Conservation (phyloP, 2,113 vertebrate species). For the Coreoperca whiteheadi region DNA sequence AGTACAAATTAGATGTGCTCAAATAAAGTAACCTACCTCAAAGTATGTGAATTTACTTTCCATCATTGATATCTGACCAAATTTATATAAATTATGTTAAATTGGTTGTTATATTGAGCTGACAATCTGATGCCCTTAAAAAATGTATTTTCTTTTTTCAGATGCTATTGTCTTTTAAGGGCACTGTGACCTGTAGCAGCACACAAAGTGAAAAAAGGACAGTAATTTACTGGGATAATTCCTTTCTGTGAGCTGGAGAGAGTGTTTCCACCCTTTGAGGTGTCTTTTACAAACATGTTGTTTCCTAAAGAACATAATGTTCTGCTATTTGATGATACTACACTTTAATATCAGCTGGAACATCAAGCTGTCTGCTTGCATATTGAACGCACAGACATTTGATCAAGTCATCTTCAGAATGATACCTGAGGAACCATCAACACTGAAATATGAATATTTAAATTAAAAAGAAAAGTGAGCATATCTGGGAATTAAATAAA, state of each 20-base stretch:
- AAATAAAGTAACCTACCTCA: neutral
- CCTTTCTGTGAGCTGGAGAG: constrained; percentile 1
- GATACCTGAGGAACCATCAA: neutral
- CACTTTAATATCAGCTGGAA: constrained; percentile 19
- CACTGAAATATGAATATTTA: constrained; percentile 33
- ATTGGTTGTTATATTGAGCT: neutral
- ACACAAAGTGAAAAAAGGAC: constrained; percentile 30
- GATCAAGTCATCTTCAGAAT: neutral
- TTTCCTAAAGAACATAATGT: constrained; percentile 24
- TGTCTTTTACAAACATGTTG: constrained; percentile 8
- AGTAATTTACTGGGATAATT: constrained; percentile 35
- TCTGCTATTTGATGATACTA: constrained; percentile 3
- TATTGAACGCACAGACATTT: neutral
- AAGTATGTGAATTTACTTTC: neutral
- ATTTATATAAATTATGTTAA: neutral
- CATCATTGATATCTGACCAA: neutral
- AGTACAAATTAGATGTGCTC: too few relatives aligned
- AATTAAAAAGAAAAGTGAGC: constrained; percentile 8
- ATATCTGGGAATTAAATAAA: constrained; percentile 5
- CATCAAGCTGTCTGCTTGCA: neutral
- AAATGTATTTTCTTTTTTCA: neutral
- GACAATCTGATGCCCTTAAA: neutral
- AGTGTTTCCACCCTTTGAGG: constrained; percentile 18
- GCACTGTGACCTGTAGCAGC: constrained; percentile 27
- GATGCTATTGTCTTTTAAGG: constrained; percentile 9